Base-by-base conservation (phyloP, 2,888 invertebrate genomes). In the Selenia dentaria region DNA sequence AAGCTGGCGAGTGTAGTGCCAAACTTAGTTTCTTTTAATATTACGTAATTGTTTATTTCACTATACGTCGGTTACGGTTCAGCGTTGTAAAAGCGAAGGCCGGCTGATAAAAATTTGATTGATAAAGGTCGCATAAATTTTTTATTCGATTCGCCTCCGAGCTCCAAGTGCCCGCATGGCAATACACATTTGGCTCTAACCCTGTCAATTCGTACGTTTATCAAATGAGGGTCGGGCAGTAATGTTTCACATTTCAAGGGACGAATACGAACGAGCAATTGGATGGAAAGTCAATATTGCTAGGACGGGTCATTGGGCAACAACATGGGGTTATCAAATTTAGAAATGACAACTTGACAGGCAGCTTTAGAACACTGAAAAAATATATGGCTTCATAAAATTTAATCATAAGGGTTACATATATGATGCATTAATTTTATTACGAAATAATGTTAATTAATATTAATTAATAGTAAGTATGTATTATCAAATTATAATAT, bases 111-210 rank as follows among this genome's bases (percentile, higher is more conserved):
- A 37, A 33, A 27, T 37, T 44, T 44, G 32, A 44, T 44, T 44
- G 44, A 44, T 37, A 44, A 44, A 44, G 44, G 44, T 37, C 44
- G 12, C 20, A 33, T 44, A 37, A 32, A 44, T 44, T 13, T 44
- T 44, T 44, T 37, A 44, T 44, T 37, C 20, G 22, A 6, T 9
- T 32, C 11, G 20, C 42, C 35, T 26, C 26, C 31, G 1, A 6
- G 32, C 26, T 37, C 22, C 8, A 8, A 22, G 22, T 22, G 6
- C 20, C 20, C 8, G 32, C 26, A 26, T 29, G 24, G 35, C 36
- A 25, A 10, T 31, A 20, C 14, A 36, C 14, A 32, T 20, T 36
- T 27, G 24, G 10, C 32, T 18, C 6, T 0, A 16, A 6, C 11
- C 13, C 12, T 14, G 31, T 36, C 40, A 32, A 39, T 36, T 20